phyloP scores from a whole-genome alignment of 2,888 invertebrate species.

The Papilio elwesi region DNA sequence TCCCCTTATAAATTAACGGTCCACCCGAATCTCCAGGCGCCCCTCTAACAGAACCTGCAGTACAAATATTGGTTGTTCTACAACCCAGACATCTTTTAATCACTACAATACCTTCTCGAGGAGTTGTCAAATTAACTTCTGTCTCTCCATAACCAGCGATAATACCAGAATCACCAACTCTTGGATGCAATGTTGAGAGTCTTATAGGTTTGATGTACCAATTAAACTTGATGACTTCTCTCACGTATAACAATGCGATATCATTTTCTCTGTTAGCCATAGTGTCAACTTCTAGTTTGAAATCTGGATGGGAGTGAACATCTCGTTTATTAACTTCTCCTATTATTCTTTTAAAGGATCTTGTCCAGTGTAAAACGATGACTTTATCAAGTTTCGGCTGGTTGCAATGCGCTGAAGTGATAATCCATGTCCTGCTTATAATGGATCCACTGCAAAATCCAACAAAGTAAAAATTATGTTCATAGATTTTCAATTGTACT shows the following conservation, averaged over 20 bases:
- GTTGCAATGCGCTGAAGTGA: constrained; percentile 33
- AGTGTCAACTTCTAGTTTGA: background rate
- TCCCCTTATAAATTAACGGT: constrained; percentile 29
- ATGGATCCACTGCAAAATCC: constrained; percentile 26
- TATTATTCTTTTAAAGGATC: background rate
- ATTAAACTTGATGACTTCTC: constrained; percentile 3
- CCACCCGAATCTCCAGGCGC: constrained; percentile 36
- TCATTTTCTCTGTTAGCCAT: constrained; percentile 22
- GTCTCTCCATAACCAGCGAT: constrained; percentile 31
- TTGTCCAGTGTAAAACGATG: background rate
- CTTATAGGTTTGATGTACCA: constrained; percentile 16
- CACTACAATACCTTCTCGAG: constrained; percentile 25
- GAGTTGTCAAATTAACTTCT: constrained; percentile 5
- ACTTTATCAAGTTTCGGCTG: background rate
- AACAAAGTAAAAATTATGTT: background rate
- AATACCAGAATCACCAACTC: constrained; percentile 19
- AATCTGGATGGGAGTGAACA: constrained; percentile 13
- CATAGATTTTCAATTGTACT: constrained; percentile 10
- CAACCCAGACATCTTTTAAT: constrained; percentile 23
- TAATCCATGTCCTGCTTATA: constrained; percentile 27
- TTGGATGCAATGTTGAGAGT: background rate
- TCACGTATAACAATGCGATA: constrained; percentile 21
- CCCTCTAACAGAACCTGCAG: constrained; percentile 25
- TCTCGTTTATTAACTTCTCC: background rate
- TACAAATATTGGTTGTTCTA: constrained; percentile 10